Evolutionary conservation across 2,888 invertebrate species (phyloP), one percentile per base, ranked within the genome.

Genomic region (Chelonus formosanus): DNA sequence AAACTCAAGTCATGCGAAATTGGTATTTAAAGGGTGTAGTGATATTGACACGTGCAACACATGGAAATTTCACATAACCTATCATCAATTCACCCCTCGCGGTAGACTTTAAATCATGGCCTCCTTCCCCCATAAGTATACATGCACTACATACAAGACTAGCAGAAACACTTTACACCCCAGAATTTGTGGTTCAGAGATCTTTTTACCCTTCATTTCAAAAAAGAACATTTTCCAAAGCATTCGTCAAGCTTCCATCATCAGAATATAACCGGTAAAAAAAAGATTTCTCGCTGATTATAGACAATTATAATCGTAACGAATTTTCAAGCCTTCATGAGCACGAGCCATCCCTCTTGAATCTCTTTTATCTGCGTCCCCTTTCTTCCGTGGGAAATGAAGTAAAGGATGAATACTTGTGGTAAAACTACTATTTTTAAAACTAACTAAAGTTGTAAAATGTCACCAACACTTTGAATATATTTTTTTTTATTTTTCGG

Each of bases 231-330:
- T n/a, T 55, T 40, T 8, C 5, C 2, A 47, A 34, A 32, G 10
- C 4, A 10, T 6, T 34, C 6, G 43, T n/a, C 8, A 48, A 48
- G 45, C 63, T 48, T 54, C 20, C 20, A 45, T 61, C 48, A 54
- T 6, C 6, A 8, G 3, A 8, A 58, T 59, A 58, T 58, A 56
- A 48, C 63, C 55, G 53, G 62, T 63, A 60, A 60, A 65, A 66
- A 73, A 72, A 64, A 73, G 74, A 83, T 82, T 82, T 81, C 75
- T 76, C 78, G 79, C 70, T 74, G 78, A 81, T 83, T 78, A 79
- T 75, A 71, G 62, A 76, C 75, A 80, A 82, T 82, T 82, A 78
- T 73, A 71, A 76, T 76, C 77, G 80, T 77, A 76, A 80, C 82
- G 80, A 81, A 82, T 79, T 75, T 70, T 64, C 59, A 63, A 64